Base-by-base conservation (phyloP, 2,888 invertebrate genomes). In the Tryphoninae sp. region DNA sequence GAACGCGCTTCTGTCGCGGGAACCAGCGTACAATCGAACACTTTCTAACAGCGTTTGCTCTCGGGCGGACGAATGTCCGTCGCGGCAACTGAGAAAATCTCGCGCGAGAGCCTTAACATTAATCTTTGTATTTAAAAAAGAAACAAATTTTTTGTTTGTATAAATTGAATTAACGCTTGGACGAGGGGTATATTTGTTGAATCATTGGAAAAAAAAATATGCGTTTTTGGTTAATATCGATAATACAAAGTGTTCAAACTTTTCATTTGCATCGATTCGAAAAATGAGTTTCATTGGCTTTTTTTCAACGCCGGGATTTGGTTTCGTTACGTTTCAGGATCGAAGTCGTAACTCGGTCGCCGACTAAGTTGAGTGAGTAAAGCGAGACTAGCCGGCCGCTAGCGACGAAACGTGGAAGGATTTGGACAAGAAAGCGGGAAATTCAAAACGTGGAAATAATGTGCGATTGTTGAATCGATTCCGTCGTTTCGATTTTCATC, bases 21-120 rank as follows among this genome's bases (percentile, higher is more conserved):
- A 65, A 22, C 65, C 65, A 65, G 58, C 51, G 33, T 33, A 33
- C 33, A 33, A 67, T 19, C 72, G 77, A 73, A 69, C 83, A 84
- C 83, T 83, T 84, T 84, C 84, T 83, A 84, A 83, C 81, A 77
- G 78, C 80, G 68, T 76, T 78, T 78, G 69, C 76, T 73, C 82
- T 79, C 73, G 74, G 26, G 49, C 49, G 22, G 73, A 64, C 58
- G 33, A 74, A 77, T 81, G 59, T 65, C 62, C 62, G 53, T 55
- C 33, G 72, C 51, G 22, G 64, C 68, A 58, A 59, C 19, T 9
- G 69, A 19, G 55, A 69, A 62, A 69, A 62, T 8, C 2, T 22
- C 42, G 61, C 22, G 33, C 4, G 4, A 13, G 16, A 8, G 55
- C 55, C 22, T 16, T 16, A 55, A 55, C 7, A 53, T 19, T 2